These are phyloP conservation scores for Hyles vespertilio DNA, from an alignment of 1,140 invertebrate species.

Conservation along the genomic window DNA sequence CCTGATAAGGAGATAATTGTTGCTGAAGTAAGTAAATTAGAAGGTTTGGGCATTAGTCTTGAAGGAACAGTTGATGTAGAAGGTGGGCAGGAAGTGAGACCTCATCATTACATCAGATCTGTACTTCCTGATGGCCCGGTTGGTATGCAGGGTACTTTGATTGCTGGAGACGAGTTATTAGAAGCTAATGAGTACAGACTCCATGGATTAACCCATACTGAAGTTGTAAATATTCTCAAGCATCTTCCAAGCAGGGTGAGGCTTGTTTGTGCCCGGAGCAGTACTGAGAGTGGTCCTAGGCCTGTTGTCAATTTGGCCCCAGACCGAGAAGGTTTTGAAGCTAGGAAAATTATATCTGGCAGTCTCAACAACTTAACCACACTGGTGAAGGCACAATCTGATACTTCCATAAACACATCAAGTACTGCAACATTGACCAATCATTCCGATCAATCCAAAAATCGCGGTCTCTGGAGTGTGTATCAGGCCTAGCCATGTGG, in stretches of 20 bases:
- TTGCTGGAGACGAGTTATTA: constrained; percentile 91
- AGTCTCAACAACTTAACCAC: constrained; percentile 83
- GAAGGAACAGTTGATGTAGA: constrained; percentile 95
- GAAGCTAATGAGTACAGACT: constrained; percentile 93
- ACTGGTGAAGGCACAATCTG: constrained; percentile 92
- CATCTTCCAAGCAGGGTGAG: constrained; percentile 90
- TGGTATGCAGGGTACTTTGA: constrained; percentile 85
- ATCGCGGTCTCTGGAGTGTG: constrained; percentile 93
- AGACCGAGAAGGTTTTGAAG: constrained; percentile 85
- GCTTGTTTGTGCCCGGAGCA: constrained; percentile 85
- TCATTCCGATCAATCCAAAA: constrained; percentile 82
- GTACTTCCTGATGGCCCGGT: constrained; percentile 93
- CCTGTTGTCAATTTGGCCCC: constrained; percentile 85
- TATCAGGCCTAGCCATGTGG: constrained; percentile 95
- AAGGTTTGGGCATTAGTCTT: constrained; percentile 92
- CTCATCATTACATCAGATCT: constrained; percentile 91
- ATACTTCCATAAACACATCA: constrained; percentile 87
- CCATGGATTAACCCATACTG: constrained; percentile 90
- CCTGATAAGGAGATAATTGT: constrained; percentile 84
- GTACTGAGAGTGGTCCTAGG: constrained; percentile 75
- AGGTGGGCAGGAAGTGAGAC: constrained; percentile 87
- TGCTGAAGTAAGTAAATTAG: constrained; percentile 89
- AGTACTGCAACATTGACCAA: constrained; percentile 82
- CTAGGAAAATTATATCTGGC: constrained; percentile 85
- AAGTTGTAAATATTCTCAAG: constrained; percentile 93